These are phyloP conservation scores for Tringa solitaria DNA, from an alignment of 2,113 vertebrate species.

Conservation along the genomic window DNA sequence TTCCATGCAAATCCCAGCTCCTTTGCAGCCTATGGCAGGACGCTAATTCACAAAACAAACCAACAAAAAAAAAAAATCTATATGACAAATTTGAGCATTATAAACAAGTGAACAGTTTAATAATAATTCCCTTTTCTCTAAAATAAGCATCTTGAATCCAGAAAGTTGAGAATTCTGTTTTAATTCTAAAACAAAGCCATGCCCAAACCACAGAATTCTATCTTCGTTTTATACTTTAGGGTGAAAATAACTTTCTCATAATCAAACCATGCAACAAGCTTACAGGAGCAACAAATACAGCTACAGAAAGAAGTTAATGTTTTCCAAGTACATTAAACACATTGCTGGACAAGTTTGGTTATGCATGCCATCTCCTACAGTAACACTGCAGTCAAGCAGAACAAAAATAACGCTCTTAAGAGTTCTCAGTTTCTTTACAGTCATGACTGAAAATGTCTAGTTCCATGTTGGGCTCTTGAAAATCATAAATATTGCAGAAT, in stretches of 20 bases:
- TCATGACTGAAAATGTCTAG: neutral
- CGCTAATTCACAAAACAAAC: neutral
- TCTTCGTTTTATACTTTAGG: too few species aligned
- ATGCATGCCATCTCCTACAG: constrained; percentile 1
- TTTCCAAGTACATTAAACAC: constrained; percentile 14
- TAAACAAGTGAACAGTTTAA: neutral
- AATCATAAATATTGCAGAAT: neutral
- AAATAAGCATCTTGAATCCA: neutral
- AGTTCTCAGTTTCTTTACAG: neutral
- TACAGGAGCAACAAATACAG: neutral
- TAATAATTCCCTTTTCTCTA: neutral
- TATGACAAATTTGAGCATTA: neutral
- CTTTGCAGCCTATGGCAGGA: neutral
- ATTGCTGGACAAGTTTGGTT: constrained; percentile 1
- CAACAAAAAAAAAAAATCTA: neutral
- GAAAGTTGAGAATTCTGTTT: neutral
- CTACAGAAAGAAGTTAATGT: constrained; percentile 43
- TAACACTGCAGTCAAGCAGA: neutral
- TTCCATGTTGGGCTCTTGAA: neutral
- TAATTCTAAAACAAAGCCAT: neutral
- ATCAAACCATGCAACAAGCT: neutral
- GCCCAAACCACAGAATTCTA: neutral
- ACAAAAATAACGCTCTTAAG: neutral
- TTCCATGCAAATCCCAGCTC: neutral
- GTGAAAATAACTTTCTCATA: neutral